phyloP scores from a whole-genome alignment of 2,888 invertebrate species.

The Philhelius pedissequus region DNA sequence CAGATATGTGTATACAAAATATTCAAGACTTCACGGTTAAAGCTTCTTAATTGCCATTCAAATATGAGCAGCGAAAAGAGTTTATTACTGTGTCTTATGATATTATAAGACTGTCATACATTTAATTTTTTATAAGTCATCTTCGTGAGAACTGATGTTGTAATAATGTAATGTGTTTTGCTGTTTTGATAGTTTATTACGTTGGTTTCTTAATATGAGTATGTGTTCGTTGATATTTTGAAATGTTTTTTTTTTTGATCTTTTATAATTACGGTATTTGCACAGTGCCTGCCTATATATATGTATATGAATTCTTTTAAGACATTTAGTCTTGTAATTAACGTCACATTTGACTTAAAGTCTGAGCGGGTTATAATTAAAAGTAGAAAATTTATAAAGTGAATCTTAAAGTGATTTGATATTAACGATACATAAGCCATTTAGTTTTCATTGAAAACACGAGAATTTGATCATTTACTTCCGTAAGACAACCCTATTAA shows the following conservation, averaged over 20 bases:
- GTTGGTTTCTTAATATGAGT: slow-evolving; percentile 40
- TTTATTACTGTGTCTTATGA: slow-evolving; percentile 54
- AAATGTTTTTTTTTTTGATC: slow-evolving; percentile 18
- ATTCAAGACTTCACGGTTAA: slow-evolving; percentile 23
- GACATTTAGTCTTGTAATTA: background rate
- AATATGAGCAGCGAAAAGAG: slow-evolving; percentile 22
- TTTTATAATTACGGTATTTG: slow-evolving; percentile 41
- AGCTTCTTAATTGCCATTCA: slow-evolving; percentile 1
- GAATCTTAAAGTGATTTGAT: background rate
- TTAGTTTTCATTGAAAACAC: background rate
- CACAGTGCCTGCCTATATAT: too few relatives aligned
- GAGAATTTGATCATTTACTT: background rate
- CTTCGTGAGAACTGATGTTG: slow-evolving; percentile 59
- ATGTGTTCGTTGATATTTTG: slow-evolving; percentile 17
- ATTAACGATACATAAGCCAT: background rate
- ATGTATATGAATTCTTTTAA: background rate
- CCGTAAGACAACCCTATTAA: background rate
- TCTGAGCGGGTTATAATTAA: background rate
- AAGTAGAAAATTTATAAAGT: background rate
- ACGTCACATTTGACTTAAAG: background rate
- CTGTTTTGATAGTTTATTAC: slow-evolving; percentile 23
- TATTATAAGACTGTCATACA: slow-evolving; percentile 46
- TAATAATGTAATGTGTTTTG: slow-evolving; percentile 55
- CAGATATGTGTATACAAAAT: slow-evolving; percentile 7
- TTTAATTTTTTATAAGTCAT: slow-evolving; percentile 29